A percentile compares a stretch with the other conserved stretches of the same genome.
These are phyloP conservation scores for Mylabris sibirica DNA, from an alignment of 2,888 invertebrate species.

Conservation along the genomic window DNA sequence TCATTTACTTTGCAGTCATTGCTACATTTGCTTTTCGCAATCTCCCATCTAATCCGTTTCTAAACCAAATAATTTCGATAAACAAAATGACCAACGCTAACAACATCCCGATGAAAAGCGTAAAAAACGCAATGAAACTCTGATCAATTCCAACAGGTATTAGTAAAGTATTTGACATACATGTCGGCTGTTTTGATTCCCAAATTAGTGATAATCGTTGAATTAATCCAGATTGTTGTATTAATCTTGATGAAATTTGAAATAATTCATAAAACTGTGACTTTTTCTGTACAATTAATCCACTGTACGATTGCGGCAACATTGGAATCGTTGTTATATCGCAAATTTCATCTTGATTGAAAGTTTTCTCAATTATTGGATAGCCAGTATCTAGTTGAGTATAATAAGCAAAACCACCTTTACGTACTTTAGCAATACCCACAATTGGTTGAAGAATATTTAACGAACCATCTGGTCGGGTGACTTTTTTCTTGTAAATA, in stretches of 20 bases:
- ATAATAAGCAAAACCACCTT: constrained; percentile 65
- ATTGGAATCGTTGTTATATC: constrained; percentile 58
- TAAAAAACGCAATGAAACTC: constrained; percentile 49
- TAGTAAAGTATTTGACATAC: constrained; percentile 45
- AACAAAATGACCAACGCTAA: constrained; percentile 39
- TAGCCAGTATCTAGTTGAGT: constrained; percentile 63
- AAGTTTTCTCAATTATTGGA: constrained; percentile 54
- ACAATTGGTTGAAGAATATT: constrained; percentile 41
- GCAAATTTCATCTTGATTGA: constrained; percentile 62
- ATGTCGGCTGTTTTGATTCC: constrained; percentile 47
- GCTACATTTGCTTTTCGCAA: not conserved
- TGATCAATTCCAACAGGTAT: constrained; percentile 45
- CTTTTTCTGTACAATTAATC: constrained; percentile 59
- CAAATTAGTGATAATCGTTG: constrained; percentile 45
- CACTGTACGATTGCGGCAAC: constrained; percentile 51
- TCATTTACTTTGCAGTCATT: no score
- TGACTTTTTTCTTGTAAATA: constrained; percentile 43
- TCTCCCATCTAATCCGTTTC: constrained; percentile 3
- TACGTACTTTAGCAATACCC: constrained; percentile 60
- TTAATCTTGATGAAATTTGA: constrained; percentile 37
- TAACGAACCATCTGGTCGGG: constrained; percentile 26
- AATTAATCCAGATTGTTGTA: constrained; percentile 37
- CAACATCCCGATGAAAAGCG: constrained; percentile 44
- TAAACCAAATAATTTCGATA: constrained; percentile 39
- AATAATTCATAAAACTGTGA: constrained; percentile 55